phyloP scores from a whole-genome alignment of 2,113 vertebrate species.

The Neolamprologus cancellatus region DNA sequence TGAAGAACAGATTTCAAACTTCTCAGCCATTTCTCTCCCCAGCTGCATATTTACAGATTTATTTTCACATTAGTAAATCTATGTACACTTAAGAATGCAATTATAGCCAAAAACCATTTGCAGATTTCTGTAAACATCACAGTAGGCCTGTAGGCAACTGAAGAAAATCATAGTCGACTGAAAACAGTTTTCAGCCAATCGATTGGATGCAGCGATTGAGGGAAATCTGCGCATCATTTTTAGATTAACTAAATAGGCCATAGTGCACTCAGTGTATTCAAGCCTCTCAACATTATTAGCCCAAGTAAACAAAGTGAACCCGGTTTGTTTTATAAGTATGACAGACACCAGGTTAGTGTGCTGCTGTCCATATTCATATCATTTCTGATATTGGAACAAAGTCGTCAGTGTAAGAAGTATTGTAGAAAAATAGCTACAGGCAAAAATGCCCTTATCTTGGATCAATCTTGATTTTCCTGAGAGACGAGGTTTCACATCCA shows the following conservation, averaged over 20 bases:
- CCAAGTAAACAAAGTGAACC: background rate
- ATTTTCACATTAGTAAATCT: background rate
- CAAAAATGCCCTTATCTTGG: background rate
- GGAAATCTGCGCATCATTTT: background rate
- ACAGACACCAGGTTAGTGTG: background rate
- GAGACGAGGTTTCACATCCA: background rate
- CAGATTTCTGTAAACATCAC: background rate
- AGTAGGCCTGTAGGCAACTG: background rate
- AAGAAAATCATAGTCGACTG: background rate
- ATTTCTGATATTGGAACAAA: background rate
- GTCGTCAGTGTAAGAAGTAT: background rate
- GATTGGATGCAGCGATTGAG: background rate
- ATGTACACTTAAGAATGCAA: background rate
- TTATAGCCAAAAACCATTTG: background rate
- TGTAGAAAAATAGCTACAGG: background rate
- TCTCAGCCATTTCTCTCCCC: background rate
- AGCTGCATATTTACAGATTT: background rate
- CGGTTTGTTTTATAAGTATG: background rate
- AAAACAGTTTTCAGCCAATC: background rate
- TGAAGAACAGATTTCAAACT: background rate
- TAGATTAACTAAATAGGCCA: background rate
- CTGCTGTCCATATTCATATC: background rate
- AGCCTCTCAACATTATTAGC: background rate
- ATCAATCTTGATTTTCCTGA: background rate
- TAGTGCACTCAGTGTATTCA: background rate